Evolutionary conservation across 2,797 vertebrate genomes (phyloP).

Genomic region (Cirrhinus mrigala): DNA sequence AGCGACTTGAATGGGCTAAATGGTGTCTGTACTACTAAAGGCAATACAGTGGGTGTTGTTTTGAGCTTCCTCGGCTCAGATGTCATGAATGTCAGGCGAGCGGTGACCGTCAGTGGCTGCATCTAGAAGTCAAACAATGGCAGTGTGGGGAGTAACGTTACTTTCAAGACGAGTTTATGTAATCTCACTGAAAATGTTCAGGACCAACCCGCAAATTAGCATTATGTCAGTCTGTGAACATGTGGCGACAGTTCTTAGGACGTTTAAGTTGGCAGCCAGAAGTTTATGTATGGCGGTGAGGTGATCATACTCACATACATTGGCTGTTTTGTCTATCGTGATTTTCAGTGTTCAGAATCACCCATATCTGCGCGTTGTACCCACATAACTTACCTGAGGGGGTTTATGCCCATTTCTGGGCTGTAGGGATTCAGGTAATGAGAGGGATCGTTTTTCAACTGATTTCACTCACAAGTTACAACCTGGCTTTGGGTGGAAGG

Average conservation of each 20-base stretch:
- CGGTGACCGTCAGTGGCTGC: constrained; percentile 9
- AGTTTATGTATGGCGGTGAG: not conserved
- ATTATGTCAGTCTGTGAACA: constrained; percentile 4
- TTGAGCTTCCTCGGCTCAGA: constrained; percentile 33
- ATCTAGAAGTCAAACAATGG: constrained; percentile 21
- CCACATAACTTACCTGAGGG: not conserved
- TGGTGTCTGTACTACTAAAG: not conserved
- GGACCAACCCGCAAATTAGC: not conserved
- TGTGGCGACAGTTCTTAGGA: not conserved
- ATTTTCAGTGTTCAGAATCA: not conserved
- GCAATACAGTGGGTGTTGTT: constrained; percentile 44
- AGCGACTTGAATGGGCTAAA: constrained; percentile 26
- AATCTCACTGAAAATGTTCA: not conserved
- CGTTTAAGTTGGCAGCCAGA: constrained; percentile 18
- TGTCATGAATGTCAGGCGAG: constrained; percentile 41
- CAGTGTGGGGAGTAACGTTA: not conserved
- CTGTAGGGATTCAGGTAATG: not conserved
- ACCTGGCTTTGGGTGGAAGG: not conserved
- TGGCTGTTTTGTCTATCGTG: not conserved
- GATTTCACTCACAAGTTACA: not conserved
- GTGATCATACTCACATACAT: not conserved
- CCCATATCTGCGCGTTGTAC: not conserved
- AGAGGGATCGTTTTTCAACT: not conserved
- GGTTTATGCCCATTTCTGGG: not conserved
- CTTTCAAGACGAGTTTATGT: not conserved